Percentiles rank a stretch among this genome's conserved stretches.
Conservation (phyloP, 2,113 vertebrate genomes). For the Choloepus hoffmanni region DNA sequence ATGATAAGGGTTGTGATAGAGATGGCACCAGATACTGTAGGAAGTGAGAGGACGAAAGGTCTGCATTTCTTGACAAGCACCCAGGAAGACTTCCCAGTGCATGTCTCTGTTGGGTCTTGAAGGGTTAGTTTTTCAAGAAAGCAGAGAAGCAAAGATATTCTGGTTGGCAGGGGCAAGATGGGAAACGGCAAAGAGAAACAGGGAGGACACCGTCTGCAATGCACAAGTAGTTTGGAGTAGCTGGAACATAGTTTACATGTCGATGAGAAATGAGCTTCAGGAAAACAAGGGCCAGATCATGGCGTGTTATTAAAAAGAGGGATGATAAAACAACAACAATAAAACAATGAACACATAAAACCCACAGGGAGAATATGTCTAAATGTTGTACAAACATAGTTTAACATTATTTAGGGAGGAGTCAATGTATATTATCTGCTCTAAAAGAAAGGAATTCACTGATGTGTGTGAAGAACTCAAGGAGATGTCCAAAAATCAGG, state of each 20-base stretch:
- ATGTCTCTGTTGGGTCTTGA: neutral
- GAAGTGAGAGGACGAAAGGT: neutral
- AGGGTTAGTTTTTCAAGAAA: neutral
- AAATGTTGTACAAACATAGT: neutral
- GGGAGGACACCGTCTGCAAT: accelerated
- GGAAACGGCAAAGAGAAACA: neutral
- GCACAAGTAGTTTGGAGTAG: neutral
- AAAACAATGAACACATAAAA: neutral
- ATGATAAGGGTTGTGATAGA: neutral
- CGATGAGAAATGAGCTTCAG: neutral
- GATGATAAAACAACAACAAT: neutral
- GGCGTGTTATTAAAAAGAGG: neutral
- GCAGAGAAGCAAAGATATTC: neutral
- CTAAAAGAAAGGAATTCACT: neutral
- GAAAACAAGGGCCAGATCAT: neutral
- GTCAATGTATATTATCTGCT: neutral
- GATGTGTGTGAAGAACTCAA: neutral
- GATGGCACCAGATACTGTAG: accelerated
- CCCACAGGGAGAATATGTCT: neutral
- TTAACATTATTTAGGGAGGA: neutral
- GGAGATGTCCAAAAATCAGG: neutral
- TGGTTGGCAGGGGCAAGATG: neutral
- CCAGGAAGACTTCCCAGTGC: neutral
- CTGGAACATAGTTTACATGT: neutral
- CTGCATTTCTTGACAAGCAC: neutral